phyloP scores from a whole-genome alignment of 1,140 invertebrate genomes.

The Drosophila asahinai region DNA sequence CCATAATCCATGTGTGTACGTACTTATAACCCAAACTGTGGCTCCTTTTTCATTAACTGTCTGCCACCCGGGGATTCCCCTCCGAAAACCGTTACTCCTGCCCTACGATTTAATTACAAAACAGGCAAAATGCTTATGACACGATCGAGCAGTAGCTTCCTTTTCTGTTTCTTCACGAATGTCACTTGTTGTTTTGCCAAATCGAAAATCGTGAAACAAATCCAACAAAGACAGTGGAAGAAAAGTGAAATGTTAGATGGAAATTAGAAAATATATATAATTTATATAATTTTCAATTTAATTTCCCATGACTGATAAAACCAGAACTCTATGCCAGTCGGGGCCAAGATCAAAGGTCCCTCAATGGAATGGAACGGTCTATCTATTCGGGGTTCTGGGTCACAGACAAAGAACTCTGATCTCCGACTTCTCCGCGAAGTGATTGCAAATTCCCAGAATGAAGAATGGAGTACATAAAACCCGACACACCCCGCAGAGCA shows the following conservation, averaged over 20 bases:
- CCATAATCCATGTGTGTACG: not conserved
- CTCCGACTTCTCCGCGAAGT: conserved; percentile 8
- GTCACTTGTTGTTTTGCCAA: conserved; percentile 45
- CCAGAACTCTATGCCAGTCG: not conserved
- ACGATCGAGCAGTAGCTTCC: conserved; percentile 47
- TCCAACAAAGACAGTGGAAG: not conserved
- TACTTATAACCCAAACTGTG: conserved; percentile 3
- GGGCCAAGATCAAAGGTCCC: conserved; percentile 5
- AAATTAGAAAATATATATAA: not conserved
- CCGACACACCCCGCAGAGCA: not conserved
- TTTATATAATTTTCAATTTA: too few species aligned
- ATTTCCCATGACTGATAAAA: not conserved
- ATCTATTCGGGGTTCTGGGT: not conserved
- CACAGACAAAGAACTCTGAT: conserved; percentile 14
- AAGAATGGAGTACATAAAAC: too few species aligned
- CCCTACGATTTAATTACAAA: conserved; percentile 64
- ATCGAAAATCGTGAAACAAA: conserved; percentile 29
- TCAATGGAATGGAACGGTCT: not conserved
- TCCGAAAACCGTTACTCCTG: conserved; percentile 8
- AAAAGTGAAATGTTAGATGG: not conserved
- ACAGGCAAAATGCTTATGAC: conserved; percentile 64
- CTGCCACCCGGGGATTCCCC: not conserved
- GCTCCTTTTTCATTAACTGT: conserved; percentile 34
- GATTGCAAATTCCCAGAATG: conserved; percentile 22
- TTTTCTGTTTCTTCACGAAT: conserved; percentile 33